phyloP scores from a whole-genome alignment of 2,888 invertebrate genomes.

The Acanthacorydalis orientalis region DNA sequence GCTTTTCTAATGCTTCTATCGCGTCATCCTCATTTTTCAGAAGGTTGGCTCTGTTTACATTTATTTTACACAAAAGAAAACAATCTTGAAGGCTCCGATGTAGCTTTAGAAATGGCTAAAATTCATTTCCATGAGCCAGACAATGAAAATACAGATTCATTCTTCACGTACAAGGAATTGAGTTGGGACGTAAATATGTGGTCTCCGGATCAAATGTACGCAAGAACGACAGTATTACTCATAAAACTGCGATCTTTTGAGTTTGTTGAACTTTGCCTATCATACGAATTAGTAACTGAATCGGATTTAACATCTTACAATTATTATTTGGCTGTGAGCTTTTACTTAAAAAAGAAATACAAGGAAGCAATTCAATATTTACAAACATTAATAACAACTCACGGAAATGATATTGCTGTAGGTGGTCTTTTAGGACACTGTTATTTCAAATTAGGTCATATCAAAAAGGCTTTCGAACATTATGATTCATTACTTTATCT shows the following conservation, averaged over 20 bases:
- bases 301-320: conserved; percentile 11
- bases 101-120: conserved; percentile 18
- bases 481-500: conserved; percentile 19
- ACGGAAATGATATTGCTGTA: conserved; percentile 20
- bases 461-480: conserved; percentile 16
- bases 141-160: conserved; percentile 12
- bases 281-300: conserved; percentile 14
- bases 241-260: conserved; percentile 19
- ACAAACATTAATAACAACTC: conserved; percentile 16
- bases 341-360: conserved; percentile 19
- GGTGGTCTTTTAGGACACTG: conserved; percentile 20
- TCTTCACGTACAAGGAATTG: conserved; percentile 15
- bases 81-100: conserved; percentile 19
- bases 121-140: conserved; percentile 11
- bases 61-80: conserved; percentile 19
- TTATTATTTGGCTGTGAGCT: conserved; percentile 21
- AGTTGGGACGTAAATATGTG: conserved; percentile 18
- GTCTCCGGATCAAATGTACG: conserved; percentile 17
- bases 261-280: conserved; percentile 20
- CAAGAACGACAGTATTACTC: conserved; percentile 17
- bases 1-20: conserved; percentile 20
- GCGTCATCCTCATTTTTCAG: conserved; percentile 18
- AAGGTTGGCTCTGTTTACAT: conserved; percentile 22
- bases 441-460: conserved; percentile 14
- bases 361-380: conserved; percentile 20